Base-by-base conservation (phyloP, 2,888 invertebrate genomes). In the Drosophila borealis region DNA sequence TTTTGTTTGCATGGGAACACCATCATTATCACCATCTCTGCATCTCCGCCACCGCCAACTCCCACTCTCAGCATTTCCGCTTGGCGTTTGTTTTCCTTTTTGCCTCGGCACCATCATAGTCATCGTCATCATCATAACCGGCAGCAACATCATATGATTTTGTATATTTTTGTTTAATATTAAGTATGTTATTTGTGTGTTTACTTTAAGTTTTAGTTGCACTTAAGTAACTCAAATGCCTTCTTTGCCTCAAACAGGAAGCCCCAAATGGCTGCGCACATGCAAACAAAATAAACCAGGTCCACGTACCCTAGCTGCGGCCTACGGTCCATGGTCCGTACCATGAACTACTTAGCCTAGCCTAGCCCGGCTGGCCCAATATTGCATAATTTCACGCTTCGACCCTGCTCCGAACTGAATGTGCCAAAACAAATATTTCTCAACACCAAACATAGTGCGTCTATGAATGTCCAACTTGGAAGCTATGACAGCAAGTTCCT, bases 161-260 rank as follows among this genome's bases (percentile, higher is more conserved):
- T 88, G 86, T 86, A 80, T 88, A 83, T 88, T 86, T 83, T 84
- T 85, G 88, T 85, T 88, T 83, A 85, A 85, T 85, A 85, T 85
- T 85, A 85, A 84, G 87, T 88, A 85, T 88, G 87, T 85, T 85
- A 88, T 85, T 88, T 85, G 85, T 88, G 87, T 88, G 87, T 88
- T 85, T 85, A 87, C 84, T 88, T 86, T 73, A 88, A 84, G 88
- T 84, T 88, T 84, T 88, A 85, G 83, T 85, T 84, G 88, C 83
- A 84, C 83, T 84, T 88, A 84, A 84, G 83, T 84, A 88, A 84
- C 88, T 84, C 86, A 78, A 85, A 81, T 73, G 82, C 79, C 78
- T 70, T 9, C 63, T 41, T 41, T 29, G 42, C 56, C 72, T 54
- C 63, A 71, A 67, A 82, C 83, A 88, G 83, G 88, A 84, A 84